These are phyloP conservation scores for Coranthus polyacanthus DNA, from an alignment of 2,797 vertebrate species.

Conservation along the genomic window DNA sequence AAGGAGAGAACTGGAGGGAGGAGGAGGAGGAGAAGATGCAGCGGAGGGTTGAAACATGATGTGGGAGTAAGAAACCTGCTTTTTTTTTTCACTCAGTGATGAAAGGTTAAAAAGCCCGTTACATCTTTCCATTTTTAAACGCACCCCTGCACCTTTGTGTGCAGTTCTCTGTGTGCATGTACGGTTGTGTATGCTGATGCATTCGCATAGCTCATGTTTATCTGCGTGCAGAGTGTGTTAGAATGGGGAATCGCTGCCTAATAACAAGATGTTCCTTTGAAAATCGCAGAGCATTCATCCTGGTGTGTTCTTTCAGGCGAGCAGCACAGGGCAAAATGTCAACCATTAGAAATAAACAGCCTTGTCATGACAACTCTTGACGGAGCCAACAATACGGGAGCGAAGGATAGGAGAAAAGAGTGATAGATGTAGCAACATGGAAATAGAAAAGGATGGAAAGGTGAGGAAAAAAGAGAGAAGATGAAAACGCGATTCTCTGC, in stretches of 20 bases:
- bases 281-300: conserved; percentile 70
- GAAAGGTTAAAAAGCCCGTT: conserved; percentile 80
- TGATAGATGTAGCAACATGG: conserved; percentile 56
- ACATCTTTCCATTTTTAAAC: conserved; percentile 78
- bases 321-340: conserved; percentile 69
- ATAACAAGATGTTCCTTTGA: conserved; percentile 82
- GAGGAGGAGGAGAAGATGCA: conserved; percentile 24
- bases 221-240: conserved; percentile 44
- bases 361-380: conserved; percentile 70
- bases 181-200: conserved; percentile 27
- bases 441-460: conserved; percentile 62
- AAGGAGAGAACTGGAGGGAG: conserved; percentile 27
- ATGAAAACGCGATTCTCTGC: conserved; percentile 39
- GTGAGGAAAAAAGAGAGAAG: conserved; percentile 31
- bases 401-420: conserved; percentile 39
- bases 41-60: conserved; percentile 61
- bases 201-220: conserved; percentile 42
- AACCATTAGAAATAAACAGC: conserved; percentile 74
- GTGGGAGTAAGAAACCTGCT: conserved; percentile 75
- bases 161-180: conserved; percentile 1
- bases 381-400: conserved; percentile 64
- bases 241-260: conserved; percentile 60
- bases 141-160: conserved; percentile 48
- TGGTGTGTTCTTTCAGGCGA: conserved; percentile 68
- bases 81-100: conserved; percentile 65